Evolutionary conservation across 2,113 vertebrate genomes (phyloP), one percentile per base, ranked within the genome.

Genomic region (Phylloscopus trochilus): DNA sequence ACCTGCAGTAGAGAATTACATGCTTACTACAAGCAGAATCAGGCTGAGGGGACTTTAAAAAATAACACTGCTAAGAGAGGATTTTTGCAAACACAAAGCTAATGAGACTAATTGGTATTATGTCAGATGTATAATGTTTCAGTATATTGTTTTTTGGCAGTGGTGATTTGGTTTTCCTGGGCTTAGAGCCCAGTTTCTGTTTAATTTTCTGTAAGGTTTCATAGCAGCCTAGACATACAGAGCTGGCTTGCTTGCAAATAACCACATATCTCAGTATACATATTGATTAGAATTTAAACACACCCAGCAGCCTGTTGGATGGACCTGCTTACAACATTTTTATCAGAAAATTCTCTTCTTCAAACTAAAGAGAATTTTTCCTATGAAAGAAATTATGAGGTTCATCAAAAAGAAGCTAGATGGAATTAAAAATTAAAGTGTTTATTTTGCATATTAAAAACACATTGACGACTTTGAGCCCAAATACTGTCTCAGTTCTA

Each of bases 131-230:
- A 84, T 89, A 86, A 59, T 53, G 84, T 89, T 89, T 93, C 89
- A 76, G 83, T 64, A 52, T 68, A 79, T 68, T 95, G 87, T 4
- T 35, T 89, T 93, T 91, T 92, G 89, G 93, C 91, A 89, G 58
- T 11, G 1, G 39, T 62, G 10, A 33, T 83, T 95, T 92, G 41
- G 58, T 91, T 95, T 95, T 92, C 62, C 94, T 95, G 93, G 96
- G 96, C 94, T 89, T 70, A 62, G 58, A 66, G 93, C 94, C 96
- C 87, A 97, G 96, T 95, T 97, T 97, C 93, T 96, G 75, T 97
- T 97, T 96, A 91, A 79, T 91, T 87, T 96, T 96, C 87, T 92
- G 74, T 83, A 83, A 85, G 83, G 83, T 72, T 96, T 95, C 87
- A 49, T 84, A 94, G 94, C 89, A 92, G 87, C 78, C 49, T 59